Conservation (phyloP, 53 echinoderm and acorn worm species). For the Patiria pectinifera region DNA sequence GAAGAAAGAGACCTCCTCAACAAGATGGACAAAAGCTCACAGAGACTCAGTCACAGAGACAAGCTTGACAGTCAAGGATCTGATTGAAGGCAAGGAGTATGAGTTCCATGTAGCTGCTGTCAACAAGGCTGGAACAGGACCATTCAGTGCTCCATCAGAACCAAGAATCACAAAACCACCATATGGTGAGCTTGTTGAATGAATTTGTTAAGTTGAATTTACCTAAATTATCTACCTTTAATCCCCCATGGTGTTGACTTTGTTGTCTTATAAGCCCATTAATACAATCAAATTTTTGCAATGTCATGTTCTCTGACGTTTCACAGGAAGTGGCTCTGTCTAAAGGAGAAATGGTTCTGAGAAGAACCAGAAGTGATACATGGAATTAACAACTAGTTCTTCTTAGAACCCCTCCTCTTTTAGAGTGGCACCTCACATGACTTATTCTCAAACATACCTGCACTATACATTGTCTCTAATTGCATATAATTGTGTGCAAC, state of each 20-base stretch:
- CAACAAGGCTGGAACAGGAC: slow-evolving; percentile 84
- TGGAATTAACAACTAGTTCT: no score
- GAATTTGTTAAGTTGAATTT: slow-evolving; percentile 18
- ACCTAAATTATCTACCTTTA: no score
- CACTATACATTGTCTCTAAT: background rate
- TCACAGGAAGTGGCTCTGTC: no score
- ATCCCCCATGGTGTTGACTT: no score
- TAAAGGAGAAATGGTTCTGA: no score
- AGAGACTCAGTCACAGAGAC: slow-evolving; percentile 70
- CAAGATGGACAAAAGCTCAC: slow-evolving; percentile 81
- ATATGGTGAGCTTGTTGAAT: slow-evolving; percentile 63
- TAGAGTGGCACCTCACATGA: background rate
- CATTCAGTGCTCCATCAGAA: slow-evolving; percentile 73
- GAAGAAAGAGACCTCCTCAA: slow-evolving; percentile 80
- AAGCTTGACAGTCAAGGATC: slow-evolving; percentile 64
- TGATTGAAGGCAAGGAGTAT: slow-evolving; percentile 85
- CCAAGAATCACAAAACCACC: slow-evolving; percentile 78
- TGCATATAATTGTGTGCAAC: background rate
- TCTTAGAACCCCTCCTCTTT: no score
- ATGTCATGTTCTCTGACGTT: no score
- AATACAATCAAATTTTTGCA: no score
- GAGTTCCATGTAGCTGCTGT: slow-evolving; percentile 82
- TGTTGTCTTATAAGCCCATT: no score
- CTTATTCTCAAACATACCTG: no score
- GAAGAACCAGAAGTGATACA: no score